Conservation (phyloP, 2,113 vertebrate genomes). For the Rhabdornis inornatus region DNA sequence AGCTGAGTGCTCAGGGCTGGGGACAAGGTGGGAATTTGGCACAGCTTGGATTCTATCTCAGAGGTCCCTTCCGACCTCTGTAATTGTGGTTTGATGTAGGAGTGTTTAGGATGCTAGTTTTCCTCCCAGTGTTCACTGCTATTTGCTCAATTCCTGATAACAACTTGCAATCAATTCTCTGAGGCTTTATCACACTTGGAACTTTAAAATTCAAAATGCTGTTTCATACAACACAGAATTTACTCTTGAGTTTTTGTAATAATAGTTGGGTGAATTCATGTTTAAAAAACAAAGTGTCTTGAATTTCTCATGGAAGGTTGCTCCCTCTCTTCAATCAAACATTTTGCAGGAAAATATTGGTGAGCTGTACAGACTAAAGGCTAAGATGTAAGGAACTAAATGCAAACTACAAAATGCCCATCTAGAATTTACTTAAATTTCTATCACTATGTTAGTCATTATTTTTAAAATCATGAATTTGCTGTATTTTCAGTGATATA, state of each 20-base stretch:
- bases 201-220: not conserved
- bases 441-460: not conserved
- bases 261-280: not conserved
- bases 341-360: not conserved
- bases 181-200: not conserved
- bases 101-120: not conserved
- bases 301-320: not conserved
- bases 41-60: not conserved
- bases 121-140: not conserved
- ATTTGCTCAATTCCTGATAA: not conserved
- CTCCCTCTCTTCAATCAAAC: not conserved
- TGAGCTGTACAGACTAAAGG: not conserved
- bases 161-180: not conserved
- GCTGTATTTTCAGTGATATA: not conserved
- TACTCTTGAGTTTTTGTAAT: not conserved
- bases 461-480: not conserved
- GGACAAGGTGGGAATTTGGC: not conserved
- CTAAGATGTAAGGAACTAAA: not conserved
- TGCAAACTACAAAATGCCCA: not conserved
- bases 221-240: not conserved
- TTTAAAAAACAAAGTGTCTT: not conserved
- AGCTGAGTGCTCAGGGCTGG: not conserved
- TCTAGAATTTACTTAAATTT: not conserved
- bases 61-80: not conserved
- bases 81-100: not conserved